Conservation (phyloP, 1,140 invertebrate species). For the Eriosoma lanigerum region DNA sequence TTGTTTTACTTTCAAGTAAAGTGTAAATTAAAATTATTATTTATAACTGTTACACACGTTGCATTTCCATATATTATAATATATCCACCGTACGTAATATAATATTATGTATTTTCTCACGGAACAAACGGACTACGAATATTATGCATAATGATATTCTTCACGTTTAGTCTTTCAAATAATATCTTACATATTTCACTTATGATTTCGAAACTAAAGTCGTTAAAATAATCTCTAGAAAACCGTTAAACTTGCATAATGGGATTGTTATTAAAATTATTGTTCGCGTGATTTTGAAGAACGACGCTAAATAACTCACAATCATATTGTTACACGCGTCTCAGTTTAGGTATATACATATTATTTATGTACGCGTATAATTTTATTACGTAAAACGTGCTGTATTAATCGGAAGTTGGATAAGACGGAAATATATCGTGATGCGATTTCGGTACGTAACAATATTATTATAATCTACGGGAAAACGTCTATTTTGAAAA, state of each 20-base stretch:
- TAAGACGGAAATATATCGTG: neutral
- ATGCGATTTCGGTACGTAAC: neutral
- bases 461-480: too few relatives aligned
- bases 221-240: neutral
- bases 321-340: neutral
- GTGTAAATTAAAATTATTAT: too few relatives aligned
- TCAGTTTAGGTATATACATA: neutral
- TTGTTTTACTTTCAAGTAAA: too few relatives aligned
- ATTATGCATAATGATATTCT: neutral
- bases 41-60: too few relatives aligned
- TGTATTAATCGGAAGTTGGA: conserved; percentile 21
- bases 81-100: too few relatives aligned
- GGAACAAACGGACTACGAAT: too few relatives aligned
- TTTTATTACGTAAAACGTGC: neutral
- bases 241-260: neutral
- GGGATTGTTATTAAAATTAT: neutral
- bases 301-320: conserved; percentile 25
- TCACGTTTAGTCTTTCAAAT: neutral
- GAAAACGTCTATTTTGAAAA: conserved; percentile 18
- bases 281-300: conserved; percentile 8
- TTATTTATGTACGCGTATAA: neutral
- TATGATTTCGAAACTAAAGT: neutral
- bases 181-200: neutral
- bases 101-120: too few relatives aligned
- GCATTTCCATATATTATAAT: too few relatives aligned